A percentile compares a stretch with the other conserved stretches of the same genome.
Conservation (phyloP, 2,888 invertebrate species). For the Latrodectus elegans region DNA sequence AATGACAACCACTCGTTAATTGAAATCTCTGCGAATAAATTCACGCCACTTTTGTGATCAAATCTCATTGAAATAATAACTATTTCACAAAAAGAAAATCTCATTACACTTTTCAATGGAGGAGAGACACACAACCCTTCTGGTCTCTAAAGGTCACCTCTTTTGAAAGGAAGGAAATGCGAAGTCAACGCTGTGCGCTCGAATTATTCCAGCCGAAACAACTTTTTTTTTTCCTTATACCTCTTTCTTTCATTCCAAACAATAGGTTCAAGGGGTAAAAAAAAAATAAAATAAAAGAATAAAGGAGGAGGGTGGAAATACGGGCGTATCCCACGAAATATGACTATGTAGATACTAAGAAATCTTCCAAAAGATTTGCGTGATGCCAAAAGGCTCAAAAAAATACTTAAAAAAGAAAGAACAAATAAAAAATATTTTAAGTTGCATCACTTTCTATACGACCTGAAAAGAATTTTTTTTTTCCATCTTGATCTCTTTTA, state of each 20-base stretch:
- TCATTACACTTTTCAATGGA: slow-evolving; percentile 3
- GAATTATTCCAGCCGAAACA: not conserved
- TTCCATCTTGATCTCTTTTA: too few relatives aligned
- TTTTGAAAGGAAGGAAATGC: not conserved
- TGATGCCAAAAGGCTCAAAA: too few relatives aligned
- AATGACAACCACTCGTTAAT: not conserved
- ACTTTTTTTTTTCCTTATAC: not conserved
- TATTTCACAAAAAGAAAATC: not conserved
- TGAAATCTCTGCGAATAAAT: not conserved
- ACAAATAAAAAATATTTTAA: too few relatives aligned
- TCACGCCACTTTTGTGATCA: slow-evolving; percentile 2
- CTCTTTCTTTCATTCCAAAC: not conserved
- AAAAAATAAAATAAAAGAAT: not conserved
- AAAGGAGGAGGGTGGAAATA: not conserved
- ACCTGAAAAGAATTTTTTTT: too few relatives aligned
- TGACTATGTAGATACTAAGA: too few relatives aligned
- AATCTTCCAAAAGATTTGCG: not conserved
- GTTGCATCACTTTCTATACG: too few relatives aligned
- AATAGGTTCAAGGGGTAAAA: slow-evolving; percentile 2
- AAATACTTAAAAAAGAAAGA: too few relatives aligned
- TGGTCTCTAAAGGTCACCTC: not conserved
- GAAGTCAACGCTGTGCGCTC: not conserved
- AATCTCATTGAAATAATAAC: not conserved
- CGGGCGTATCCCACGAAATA: not conserved
- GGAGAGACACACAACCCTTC: not conserved